A percentile compares a stretch with the other conserved stretches of the same genome.
Conservation (phyloP, 2,888 invertebrate species). For the Schizaphis graminum region DNA sequence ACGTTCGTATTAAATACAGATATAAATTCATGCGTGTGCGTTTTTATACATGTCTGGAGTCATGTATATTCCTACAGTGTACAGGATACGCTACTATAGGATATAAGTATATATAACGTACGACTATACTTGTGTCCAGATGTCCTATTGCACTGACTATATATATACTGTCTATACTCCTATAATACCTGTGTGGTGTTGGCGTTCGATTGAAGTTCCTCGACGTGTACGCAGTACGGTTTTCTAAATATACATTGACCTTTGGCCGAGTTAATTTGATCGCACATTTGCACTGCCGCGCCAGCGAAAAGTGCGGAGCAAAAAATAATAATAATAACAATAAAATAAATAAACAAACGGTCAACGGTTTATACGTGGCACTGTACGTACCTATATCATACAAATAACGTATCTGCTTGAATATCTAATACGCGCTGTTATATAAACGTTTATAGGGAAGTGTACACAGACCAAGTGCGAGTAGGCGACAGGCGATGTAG, state of each 20-base stretch:
- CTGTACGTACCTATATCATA: not conserved
- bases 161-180: not conserved
- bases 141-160: not conserved
- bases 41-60: not conserved
- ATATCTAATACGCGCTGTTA: not conserved
- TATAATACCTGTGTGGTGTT: not conserved
- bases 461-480: not conserved
- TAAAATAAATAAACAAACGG: not conserved
- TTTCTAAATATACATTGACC: constrained; percentile 21
- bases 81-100: not conserved
- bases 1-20: not conserved
- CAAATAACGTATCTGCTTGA: not conserved
- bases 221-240: not conserved
- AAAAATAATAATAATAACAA: constrained; percentile 2
- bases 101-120: too few relatives aligned
- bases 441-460: not conserved
- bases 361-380: too few relatives aligned
- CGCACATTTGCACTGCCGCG: not conserved
- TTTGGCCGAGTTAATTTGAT: not conserved
- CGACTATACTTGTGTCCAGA: not conserved
- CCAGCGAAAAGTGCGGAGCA: not conserved
- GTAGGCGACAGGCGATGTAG: not conserved
- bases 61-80: not conserved
- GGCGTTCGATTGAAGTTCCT: not conserved
- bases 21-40: not conserved